These are phyloP conservation scores for Bellardia bayeri DNA, from an alignment of 2,888 invertebrate genomes.

Conservation along the genomic window DNA sequence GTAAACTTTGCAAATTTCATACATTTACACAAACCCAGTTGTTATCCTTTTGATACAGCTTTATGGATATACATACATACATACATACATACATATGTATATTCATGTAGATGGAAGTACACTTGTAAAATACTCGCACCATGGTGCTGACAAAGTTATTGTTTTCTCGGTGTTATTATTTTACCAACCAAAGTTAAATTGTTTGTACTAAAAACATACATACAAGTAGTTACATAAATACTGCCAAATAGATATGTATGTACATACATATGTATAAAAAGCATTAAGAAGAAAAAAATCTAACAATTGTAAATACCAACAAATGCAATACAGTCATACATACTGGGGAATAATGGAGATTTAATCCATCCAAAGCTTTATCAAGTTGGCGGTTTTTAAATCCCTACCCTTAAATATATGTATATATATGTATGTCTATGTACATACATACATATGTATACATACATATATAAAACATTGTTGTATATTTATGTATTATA, in stretches of 20 bases:
- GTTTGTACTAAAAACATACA: slow-evolving; percentile 34
- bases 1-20: slow-evolving; percentile 66
- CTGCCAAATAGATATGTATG: neutral
- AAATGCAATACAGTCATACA: slow-evolving; percentile 10
- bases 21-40: slow-evolving; percentile 10
- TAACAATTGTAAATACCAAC: slow-evolving; percentile 30
- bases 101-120: neutral
- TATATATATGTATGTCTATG: no score
- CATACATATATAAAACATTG: no score
- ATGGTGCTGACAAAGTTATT: slow-evolving; percentile 65
- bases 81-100: no score
- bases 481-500: no score
- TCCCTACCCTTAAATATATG: no score
- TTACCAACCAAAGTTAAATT: slow-evolving; percentile 65
- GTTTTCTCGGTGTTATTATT: slow-evolving; percentile 61
- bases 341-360: slow-evolving; percentile 32
- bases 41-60: slow-evolving; percentile 44
- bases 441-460: no score
- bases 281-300: neutral
- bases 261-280: neutral
- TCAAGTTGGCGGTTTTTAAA: neutral
- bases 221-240: neutral
- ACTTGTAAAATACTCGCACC: slow-evolving; percentile 19
- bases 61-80: slow-evolving; percentile 13
- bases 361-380: slow-evolving; percentile 25